These are phyloP conservation scores for Drosophila buzzatii DNA, from an alignment of 2,888 invertebrate genomes.

Conservation along the genomic window DNA sequence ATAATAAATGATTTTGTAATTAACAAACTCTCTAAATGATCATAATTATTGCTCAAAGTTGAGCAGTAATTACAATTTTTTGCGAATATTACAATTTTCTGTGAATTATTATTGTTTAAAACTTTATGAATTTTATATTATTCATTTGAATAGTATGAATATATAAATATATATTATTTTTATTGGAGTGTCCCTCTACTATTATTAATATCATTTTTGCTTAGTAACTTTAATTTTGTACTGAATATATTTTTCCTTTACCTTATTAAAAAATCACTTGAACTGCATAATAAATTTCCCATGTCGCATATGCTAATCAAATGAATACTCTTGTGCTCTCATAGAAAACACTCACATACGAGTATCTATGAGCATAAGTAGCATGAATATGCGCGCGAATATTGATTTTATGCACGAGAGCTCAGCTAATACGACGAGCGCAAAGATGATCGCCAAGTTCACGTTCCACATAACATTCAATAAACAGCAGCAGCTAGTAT, in stretches of 20 bases:
- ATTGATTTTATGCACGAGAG: conserved; percentile 74
- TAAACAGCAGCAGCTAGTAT: conserved; percentile 38
- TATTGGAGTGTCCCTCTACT: no score
- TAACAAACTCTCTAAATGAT: neutral
- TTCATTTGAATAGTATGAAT: neutral
- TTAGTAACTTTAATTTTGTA: neutral
- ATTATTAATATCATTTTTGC: neutral
- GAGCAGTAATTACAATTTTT: neutral
- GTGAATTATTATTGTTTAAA: neutral
- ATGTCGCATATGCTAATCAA: conserved; percentile 25
- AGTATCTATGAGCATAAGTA: neutral
- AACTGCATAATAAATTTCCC: neutral
- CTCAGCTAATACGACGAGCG: conserved; percentile 24
- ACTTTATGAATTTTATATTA: neutral
- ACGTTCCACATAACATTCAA: conserved; percentile 65
- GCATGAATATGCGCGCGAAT: conserved; percentile 26
- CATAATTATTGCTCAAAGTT: neutral
- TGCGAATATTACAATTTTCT: neutral
- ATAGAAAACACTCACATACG: conserved; percentile 10
- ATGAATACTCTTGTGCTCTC: conserved; percentile 18
- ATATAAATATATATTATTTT: neutral
- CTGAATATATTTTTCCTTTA: neutral
- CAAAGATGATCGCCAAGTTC: conserved; percentile 45
- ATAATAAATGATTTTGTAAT: conserved; percentile 2
- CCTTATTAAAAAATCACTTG: neutral